Conservation (phyloP, 1,140 invertebrate genomes). For the Heliothis virescens region DNA sequence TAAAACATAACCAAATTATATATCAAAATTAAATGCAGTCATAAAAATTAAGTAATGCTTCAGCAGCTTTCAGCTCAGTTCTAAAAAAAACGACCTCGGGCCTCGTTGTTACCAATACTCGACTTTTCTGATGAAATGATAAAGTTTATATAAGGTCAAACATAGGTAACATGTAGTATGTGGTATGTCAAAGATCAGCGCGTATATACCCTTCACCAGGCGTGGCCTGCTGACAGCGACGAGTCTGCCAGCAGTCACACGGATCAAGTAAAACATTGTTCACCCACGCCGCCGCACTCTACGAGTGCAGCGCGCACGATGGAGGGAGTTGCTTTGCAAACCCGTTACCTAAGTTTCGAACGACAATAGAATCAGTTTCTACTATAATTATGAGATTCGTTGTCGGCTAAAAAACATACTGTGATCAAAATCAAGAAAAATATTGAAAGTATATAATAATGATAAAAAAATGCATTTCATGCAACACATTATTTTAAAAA, state of each 20-base stretch:
- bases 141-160: neutral
- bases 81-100: constrained; percentile 50
- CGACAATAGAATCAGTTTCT: constrained; percentile 39
- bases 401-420: constrained; percentile 58
- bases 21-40: constrained; percentile 69
- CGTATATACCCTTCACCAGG: constrained; percentile 34
- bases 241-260: constrained; percentile 3
- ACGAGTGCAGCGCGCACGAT: constrained; percentile 64
- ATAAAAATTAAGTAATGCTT: constrained; percentile 71
- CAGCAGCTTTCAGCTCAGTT: constrained; percentile 72
- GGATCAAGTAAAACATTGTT: constrained; percentile 5
- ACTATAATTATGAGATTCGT: constrained; percentile 71
- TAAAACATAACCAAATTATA: constrained; percentile 71
- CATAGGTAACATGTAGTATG: constrained; percentile 33
- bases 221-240: neutral
- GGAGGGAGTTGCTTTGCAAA: constrained; percentile 78
- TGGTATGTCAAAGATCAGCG: constrained; percentile 8
- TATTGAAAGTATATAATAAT: constrained; percentile 56
- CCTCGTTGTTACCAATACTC: constrained; percentile 28
- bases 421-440: constrained; percentile 57
- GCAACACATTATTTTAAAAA: constrained; percentile 81
- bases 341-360: constrained; percentile 52
- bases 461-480: constrained; percentile 82
- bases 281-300: constrained; percentile 62
- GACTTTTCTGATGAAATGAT: constrained; percentile 24